A percentile compares a stretch with the other conserved stretches of the same genome.
Conservation (phyloP, 1,140 invertebrate genomes). For the Drosophila murphyi region DNA sequence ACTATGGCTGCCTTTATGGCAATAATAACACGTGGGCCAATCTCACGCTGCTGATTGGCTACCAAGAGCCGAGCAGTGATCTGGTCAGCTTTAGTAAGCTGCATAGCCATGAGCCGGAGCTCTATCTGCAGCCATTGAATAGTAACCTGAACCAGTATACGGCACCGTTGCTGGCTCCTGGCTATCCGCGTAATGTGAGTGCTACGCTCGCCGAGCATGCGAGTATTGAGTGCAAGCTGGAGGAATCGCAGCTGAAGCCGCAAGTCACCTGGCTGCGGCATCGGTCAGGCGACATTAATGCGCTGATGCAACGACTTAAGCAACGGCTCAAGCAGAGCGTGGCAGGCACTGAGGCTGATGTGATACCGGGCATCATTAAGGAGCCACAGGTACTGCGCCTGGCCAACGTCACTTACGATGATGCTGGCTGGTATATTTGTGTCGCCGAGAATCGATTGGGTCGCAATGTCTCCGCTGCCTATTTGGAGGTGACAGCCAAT, state of each 20-base stretch:
- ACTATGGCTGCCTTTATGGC: constrained; percentile 55
- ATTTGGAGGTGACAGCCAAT: constrained; percentile 85
- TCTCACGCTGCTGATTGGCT: constrained; percentile 52
- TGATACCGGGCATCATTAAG: constrained; percentile 34
- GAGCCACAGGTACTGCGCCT: constrained; percentile 89
- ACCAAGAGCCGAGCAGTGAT: constrained; percentile 34
- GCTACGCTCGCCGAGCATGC: constrained; percentile 88
- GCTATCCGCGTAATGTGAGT: constrained; percentile 91
- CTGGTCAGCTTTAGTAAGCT: constrained; percentile 51
- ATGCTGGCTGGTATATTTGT: constrained; percentile 97
- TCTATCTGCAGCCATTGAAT: constrained; percentile 59
- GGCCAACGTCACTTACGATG: constrained; percentile 91
- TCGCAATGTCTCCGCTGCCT: constrained; percentile 90
- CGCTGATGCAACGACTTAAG: constrained; percentile 23
- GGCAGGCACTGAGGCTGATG: background rate
- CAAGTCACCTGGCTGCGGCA: constrained; percentile 88
- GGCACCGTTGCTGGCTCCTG: constrained; percentile 91
- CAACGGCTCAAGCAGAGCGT: constrained; percentile 1
- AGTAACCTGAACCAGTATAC: constrained; percentile 86
- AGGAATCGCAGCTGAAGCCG: constrained; percentile 90
- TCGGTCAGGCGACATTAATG: constrained; percentile 22
- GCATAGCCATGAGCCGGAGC: constrained; percentile 19
- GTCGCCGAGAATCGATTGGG: constrained; percentile 94
- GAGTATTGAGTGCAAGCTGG: constrained; percentile 88
- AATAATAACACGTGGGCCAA: constrained; percentile 53